These are phyloP conservation scores for Hypsibius dujardini DNA, from an alignment of 1,140 invertebrate species.

Conservation along the genomic window DNA sequence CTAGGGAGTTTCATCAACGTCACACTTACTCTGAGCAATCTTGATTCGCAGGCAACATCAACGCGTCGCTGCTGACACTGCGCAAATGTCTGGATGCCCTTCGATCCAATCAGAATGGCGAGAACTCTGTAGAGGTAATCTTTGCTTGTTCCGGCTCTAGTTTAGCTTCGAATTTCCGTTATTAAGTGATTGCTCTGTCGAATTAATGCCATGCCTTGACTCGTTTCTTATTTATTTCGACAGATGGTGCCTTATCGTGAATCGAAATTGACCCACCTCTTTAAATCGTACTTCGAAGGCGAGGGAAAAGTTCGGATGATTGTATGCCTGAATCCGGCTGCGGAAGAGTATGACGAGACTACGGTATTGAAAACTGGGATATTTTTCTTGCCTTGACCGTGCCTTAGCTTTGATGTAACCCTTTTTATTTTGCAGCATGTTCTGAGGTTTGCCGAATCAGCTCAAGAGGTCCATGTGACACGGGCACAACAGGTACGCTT, in stretches of 20 bases:
- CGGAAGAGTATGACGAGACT: conserved; percentile 85
- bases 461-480: not conserved
- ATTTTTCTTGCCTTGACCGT: not conserved
- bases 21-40: conserved; percentile 20
- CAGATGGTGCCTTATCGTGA: conserved; percentile 77
- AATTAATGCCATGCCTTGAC: too few species aligned
- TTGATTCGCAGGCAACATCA: conserved; percentile 16
- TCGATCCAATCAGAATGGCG: conserved; percentile 27
- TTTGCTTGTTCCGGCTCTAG: not conserved
- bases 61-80: not conserved
- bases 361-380: conserved; percentile 36
- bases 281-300: conserved; percentile 96
- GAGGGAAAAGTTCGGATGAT: conserved; percentile 89
- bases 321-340: conserved; percentile 80
- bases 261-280: conserved; percentile 82
- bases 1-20: not conserved
- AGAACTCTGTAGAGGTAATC: conserved; percentile 33
- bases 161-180: too few species aligned
- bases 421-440: conserved; percentile 1
- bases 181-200: too few species aligned
- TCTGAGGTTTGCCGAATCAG: not conserved
- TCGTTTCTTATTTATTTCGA: conserved; percentile 18
- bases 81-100: not conserved
- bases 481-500: not conserved
- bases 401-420: not conserved